A percentile compares a stretch with the other conserved stretches of the same genome.
Conservation (phyloP, 2,113 vertebrate species). For the Leuciscus idus region DNA sequence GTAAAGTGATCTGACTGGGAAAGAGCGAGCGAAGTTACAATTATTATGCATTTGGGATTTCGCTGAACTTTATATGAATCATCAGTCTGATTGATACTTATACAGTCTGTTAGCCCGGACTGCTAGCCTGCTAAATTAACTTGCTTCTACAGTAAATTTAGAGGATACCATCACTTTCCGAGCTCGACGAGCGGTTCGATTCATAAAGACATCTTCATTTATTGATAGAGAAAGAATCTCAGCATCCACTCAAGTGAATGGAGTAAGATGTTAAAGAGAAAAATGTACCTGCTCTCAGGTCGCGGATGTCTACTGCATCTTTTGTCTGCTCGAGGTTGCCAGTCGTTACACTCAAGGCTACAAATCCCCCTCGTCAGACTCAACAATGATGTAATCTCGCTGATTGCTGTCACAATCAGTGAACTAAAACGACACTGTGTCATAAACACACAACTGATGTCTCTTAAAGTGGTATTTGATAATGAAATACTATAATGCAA, state of each 20-base stretch:
- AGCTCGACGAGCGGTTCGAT: constrained; percentile 4
- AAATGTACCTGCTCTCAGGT: constrained; percentile 40
- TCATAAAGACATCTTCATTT: not conserved
- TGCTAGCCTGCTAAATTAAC: constrained; percentile 38
- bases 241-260: not conserved
- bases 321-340: constrained; percentile 36
- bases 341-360: not conserved
- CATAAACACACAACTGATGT: not conserved
- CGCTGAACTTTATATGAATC: not conserved
- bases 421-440: not conserved
- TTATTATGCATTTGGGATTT: not conserved
- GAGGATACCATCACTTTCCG: not conserved
- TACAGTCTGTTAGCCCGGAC: not conserved
- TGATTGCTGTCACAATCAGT: not conserved
- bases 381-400: not conserved
- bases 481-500: not conserved
- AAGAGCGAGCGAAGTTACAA: not conserved
- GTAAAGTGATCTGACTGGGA: not conserved
- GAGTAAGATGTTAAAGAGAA: constrained; percentile 6
- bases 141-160: constrained; percentile 12
- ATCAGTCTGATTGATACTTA: not conserved
- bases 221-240: not conserved
- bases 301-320: constrained; percentile 23
- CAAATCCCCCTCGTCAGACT: not conserved
- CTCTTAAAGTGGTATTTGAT: not conserved